Evolutionary conservation across 2,797 vertebrate species (phyloP).

Genomic region (Salarias fasciatus): DNA sequence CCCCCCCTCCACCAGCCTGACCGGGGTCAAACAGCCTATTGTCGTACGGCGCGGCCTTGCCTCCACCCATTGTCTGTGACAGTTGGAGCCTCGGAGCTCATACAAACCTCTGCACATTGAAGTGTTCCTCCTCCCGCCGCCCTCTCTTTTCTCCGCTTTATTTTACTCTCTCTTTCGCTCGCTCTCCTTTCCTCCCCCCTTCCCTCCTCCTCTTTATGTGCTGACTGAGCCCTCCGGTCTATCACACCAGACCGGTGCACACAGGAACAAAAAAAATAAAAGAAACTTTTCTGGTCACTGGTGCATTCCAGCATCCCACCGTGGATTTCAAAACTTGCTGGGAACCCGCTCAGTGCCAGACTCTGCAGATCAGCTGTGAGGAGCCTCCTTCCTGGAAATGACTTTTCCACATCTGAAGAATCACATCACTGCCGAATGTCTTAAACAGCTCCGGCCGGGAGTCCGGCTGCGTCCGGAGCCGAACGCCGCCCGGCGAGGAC

Average conservation of each 20-base stretch:
- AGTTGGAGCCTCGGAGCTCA: slow-evolving; percentile 72
- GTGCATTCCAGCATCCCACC: too few relatives aligned
- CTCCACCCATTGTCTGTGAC: slow-evolving; percentile 76
- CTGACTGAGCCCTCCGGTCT: slow-evolving; percentile 54
- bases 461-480: slow-evolving; percentile 16
- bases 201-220: slow-evolving; percentile 33
- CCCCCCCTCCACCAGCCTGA: slow-evolving; percentile 43
- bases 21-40: slow-evolving; percentile 82
- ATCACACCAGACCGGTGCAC: too few relatives aligned
- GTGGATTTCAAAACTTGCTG: too few relatives aligned
- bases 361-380: slow-evolving; percentile 14
- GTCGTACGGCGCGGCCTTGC: slow-evolving; percentile 74
- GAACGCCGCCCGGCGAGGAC: not conserved
- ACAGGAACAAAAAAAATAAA: too few relatives aligned
- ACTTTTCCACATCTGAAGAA: slow-evolving; percentile 38
- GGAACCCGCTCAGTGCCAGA: slow-evolving; percentile 8
- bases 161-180: slow-evolving; percentile 57
- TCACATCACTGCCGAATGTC: slow-evolving; percentile 10
- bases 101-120: slow-evolving; percentile 74
- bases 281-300: too few relatives aligned
- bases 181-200: not conserved
- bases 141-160: slow-evolving; percentile 56
- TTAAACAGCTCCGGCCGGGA: slow-evolving; percentile 27
- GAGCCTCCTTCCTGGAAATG: slow-evolving; percentile 15
- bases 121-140: slow-evolving; percentile 37